These are phyloP conservation scores for Chelonus formosanus DNA, from an alignment of 2,888 invertebrate species.

Conservation along the genomic window DNA sequence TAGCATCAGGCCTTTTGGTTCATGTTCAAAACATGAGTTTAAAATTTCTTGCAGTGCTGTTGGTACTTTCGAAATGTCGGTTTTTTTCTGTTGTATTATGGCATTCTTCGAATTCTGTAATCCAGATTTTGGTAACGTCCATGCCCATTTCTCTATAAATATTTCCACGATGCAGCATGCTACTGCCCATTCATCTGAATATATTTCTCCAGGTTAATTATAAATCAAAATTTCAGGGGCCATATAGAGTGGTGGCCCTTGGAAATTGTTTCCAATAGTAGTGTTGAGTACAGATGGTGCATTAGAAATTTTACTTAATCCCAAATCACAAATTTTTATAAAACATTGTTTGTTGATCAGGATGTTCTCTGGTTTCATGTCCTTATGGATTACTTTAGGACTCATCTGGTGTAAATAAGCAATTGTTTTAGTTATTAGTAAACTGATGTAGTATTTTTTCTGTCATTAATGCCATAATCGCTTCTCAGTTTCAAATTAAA, in stretches of 20 bases:
- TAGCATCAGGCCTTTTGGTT: background rate
- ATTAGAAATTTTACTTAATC: slow-evolving; percentile 25
- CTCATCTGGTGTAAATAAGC: no score
- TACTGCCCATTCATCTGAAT: slow-evolving; percentile 34
- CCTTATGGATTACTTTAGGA: no score
- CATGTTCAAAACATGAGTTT: background rate
- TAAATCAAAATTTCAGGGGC: slow-evolving; percentile 32
- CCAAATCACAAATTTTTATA: slow-evolving; percentile 28
- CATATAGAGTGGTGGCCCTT: slow-evolving; percentile 35
- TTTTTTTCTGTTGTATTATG: background rate
- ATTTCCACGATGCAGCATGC: slow-evolving; percentile 31
- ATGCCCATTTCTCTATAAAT: slow-evolving; percentile 16
- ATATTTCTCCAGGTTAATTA: background rate
- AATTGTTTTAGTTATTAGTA: slow-evolving; percentile 24
- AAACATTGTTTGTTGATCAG: slow-evolving; percentile 17
- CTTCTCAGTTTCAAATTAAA: slow-evolving; percentile 17
- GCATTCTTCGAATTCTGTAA: background rate
- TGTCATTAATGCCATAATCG: background rate
- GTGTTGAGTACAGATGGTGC: slow-evolving; percentile 20
- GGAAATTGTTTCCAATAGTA: background rate
- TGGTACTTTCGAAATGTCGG: background rate
- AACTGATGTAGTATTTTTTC: slow-evolving; percentile 15
- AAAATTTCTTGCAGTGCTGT: background rate
- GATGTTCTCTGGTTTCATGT: slow-evolving; percentile 34
- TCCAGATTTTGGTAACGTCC: background rate